Base-by-base conservation (phyloP, 2,113 vertebrate species). In the Micronisus gabar region DNA sequence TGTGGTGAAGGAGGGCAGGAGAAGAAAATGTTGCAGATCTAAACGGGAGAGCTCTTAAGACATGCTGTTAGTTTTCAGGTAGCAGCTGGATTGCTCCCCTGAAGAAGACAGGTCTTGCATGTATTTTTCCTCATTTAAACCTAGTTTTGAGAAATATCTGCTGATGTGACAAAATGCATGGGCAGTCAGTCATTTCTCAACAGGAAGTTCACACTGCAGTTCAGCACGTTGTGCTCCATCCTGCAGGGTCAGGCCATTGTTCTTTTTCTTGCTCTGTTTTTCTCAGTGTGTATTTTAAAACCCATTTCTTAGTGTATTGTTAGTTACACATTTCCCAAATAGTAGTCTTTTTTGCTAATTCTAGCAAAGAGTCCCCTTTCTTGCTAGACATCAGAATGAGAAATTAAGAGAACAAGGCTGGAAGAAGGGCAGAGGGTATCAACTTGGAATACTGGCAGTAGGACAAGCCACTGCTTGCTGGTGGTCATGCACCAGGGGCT, bases 201-300 rank as follows among this genome's bases (percentile, higher is more conserved):
- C 30, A 32, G 70, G 70, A 81, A 72, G 58, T 2, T 67, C 14
- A 3, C 4, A 20, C 58, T 27, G 36, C 3, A 5, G 68, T 30
- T 75, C 43, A 48, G 63, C n/a, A 14, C 0, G 0, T 22, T 22
- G 47, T 7, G 45, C 47, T 41, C 13, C 7, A 7, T 41, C 56
- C 74, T 26, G 58, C 17, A 7, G 40, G 52, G 22, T 34, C 40
- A 10, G 52, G 18, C 19, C 4, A 0, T 12, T 70, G 62, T 38
- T 74, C 34, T 74, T 41, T 47, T 40, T 56, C 23, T 50, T 13
- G 14, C 53, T 38, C 66, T 45, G 48, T 50, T 58, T 38, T n/a
- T 26, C 48, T 40, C 36, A 1, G 38, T 55, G 3, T 12, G 23
- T 47, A 6, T 81, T 74, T 68, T 34, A 47, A 50, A 45, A 1